phyloP scores from a whole-genome alignment of 2,113 vertebrate species.

The Prionailurus bengalensis region DNA sequence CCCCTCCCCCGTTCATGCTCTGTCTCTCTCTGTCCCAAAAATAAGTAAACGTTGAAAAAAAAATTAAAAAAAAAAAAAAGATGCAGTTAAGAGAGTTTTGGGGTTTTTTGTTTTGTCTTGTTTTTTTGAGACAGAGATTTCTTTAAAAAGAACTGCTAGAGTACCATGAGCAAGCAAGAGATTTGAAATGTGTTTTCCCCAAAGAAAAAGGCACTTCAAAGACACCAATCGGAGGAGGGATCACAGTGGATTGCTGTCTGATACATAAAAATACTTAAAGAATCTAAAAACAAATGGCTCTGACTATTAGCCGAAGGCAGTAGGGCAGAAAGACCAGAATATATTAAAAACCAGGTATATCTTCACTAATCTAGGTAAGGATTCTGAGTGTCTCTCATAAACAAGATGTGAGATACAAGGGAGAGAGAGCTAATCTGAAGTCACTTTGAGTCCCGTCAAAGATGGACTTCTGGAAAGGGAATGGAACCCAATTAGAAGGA shows the following conservation, averaged over 20 bases:
- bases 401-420: not conserved
- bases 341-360: not conserved
- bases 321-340: not conserved
- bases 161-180: not conserved
- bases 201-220: not conserved
- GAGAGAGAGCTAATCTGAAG: not conserved
- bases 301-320: not conserved
- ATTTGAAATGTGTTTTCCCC: not conserved
- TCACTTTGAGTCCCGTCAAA: not conserved
- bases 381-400: not conserved
- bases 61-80: not conserved
- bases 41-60: too few species aligned
- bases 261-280: not conserved
- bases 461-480: not conserved
- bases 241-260: not conserved
- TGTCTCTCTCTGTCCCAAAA: too few species aligned
- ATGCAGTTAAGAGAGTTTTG: not conserved
- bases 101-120: not conserved
- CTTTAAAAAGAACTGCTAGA: not conserved
- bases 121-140: slow-evolving; percentile 1
- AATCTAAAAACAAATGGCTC: not conserved
- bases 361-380: not conserved
- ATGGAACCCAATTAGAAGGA: not conserved
- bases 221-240: not conserved
- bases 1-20: too few species aligned